Evolutionary conservation across 2,797 vertebrate genomes (phyloP).

Genomic region (Telmatherina bonti): DNA sequence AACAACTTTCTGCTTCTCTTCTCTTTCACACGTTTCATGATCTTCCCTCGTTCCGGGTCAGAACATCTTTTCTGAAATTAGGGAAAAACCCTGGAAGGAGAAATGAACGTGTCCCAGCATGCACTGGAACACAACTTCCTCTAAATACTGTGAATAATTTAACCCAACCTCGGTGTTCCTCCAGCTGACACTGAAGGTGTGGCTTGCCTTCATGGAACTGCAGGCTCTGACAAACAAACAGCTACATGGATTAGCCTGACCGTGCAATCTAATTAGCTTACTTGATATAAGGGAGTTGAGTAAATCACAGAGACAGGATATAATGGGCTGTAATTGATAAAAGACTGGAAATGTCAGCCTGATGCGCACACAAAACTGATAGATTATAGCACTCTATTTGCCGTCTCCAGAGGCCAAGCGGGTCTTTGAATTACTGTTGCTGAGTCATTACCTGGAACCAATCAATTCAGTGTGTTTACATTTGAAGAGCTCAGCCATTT

Average conservation of each 20-base stretch:
- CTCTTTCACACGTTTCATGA: too few relatives aligned
- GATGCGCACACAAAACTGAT: slow-evolving; percentile 70
- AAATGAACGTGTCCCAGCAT: too few relatives aligned
- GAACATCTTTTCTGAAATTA: too few relatives aligned
- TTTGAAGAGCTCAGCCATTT: slow-evolving; percentile 63
- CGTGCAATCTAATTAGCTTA: slow-evolving; percentile 40
- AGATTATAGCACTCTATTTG: slow-evolving; percentile 75
- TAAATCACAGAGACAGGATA: slow-evolving; percentile 62
- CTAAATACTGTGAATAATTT: too few relatives aligned
- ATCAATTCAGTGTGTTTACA: slow-evolving; percentile 78
- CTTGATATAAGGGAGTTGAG: slow-evolving; percentile 46
- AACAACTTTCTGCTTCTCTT: too few relatives aligned
- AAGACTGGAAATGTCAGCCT: slow-evolving; percentile 74
- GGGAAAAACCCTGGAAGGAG: too few relatives aligned
- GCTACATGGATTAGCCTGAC: background rate
- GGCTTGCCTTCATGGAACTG: too few relatives aligned
- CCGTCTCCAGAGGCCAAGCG: slow-evolving; percentile 70
- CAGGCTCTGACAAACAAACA: slow-evolving; percentile 8
- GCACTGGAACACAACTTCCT: too few relatives aligned
- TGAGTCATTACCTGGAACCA: slow-evolving; percentile 80
- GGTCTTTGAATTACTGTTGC: slow-evolving; percentile 74
- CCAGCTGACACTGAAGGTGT: too few relatives aligned
- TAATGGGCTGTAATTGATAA: slow-evolving; percentile 74
- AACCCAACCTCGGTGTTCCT: too few relatives aligned
- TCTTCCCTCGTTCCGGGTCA: too few relatives aligned